These are phyloP conservation scores for Atopsyche davidsoni DNA, from an alignment of 1,140 invertebrate species.

Conservation along the genomic window DNA sequence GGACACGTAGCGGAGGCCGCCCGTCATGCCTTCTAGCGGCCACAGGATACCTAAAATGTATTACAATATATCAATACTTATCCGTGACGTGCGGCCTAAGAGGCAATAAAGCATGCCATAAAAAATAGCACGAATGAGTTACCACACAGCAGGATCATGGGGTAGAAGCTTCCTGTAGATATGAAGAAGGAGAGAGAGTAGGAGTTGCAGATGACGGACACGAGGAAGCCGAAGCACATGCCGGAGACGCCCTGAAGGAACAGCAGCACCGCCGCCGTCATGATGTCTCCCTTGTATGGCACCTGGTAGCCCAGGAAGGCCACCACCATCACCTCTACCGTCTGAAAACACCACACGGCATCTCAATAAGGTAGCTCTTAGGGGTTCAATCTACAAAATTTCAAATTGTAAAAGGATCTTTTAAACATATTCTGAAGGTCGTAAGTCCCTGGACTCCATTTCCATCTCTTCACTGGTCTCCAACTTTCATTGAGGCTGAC, in stretches of 20 bases:
- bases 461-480: too few species aligned
- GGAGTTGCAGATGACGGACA: constrained; percentile 70
- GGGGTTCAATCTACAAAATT: too few species aligned
- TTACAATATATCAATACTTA: constrained; percentile 8
- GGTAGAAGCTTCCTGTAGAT: constrained; percentile 80
- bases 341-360: constrained; percentile 37
- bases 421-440: too few species aligned
- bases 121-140: constrained; percentile 34
- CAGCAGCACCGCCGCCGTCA: constrained; percentile 36
- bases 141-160: constrained; percentile 78
- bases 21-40: constrained; percentile 77
- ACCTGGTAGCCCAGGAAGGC: constrained; percentile 41
- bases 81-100: not conserved
- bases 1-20: constrained; percentile 50
- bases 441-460: too few species aligned
- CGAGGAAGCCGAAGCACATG: constrained; percentile 62
- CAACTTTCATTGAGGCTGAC: too few species aligned
- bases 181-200: constrained; percentile 78
- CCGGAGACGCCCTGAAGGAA: constrained; percentile 48
- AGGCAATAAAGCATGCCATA: not conserved
- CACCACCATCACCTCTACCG: constrained; percentile 41
- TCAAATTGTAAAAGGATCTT: too few species aligned
- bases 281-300: constrained; percentile 40
- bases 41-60: constrained; percentile 71
- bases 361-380: too few species aligned